Percentiles rank a stretch among this genome's conserved stretches.
Conservation (phyloP, 2,797 vertebrate species). For the Myotis planiceps region DNA sequence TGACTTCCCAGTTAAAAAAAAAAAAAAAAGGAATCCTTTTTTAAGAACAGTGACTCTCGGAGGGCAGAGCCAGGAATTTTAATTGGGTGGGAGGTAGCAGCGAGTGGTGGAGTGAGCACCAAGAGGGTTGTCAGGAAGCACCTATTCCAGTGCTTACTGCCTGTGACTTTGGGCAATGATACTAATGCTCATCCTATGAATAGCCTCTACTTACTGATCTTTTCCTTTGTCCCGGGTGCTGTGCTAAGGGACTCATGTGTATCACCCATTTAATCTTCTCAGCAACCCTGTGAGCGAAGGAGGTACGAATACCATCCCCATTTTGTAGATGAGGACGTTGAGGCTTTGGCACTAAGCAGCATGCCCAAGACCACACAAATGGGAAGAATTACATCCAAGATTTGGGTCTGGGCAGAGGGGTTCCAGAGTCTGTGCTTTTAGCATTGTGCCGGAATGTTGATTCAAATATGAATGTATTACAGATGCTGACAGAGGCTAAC, state of each 20-base stretch:
- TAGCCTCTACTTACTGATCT: neutral
- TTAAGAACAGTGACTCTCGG: slow-evolving; percentile 44
- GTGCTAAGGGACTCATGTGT: neutral
- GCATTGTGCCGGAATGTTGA: neutral
- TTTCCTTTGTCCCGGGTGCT: neutral
- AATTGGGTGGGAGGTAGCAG: slow-evolving; percentile 19
- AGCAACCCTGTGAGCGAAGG: neutral
- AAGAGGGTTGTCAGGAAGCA: neutral
- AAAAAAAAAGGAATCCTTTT: slow-evolving; percentile 62
- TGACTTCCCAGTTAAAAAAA: slow-evolving; percentile 66
- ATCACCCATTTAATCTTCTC: neutral
- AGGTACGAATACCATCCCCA: neutral
- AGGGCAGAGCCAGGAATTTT: slow-evolving; percentile 65
- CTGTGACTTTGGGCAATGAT: neutral
- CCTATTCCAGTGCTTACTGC: neutral
- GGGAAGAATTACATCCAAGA: neutral
- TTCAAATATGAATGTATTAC: neutral
- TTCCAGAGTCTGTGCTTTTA: neutral
- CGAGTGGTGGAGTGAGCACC: neutral
- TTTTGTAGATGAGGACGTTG: neutral
- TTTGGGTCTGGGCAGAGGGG: neutral
- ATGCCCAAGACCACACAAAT: neutral
- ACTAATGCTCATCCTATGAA: neutral
- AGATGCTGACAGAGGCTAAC: neutral
- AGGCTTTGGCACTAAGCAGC: neutral